Conservation (phyloP, 1,140 invertebrate species). For the Aethina tumida region DNA sequence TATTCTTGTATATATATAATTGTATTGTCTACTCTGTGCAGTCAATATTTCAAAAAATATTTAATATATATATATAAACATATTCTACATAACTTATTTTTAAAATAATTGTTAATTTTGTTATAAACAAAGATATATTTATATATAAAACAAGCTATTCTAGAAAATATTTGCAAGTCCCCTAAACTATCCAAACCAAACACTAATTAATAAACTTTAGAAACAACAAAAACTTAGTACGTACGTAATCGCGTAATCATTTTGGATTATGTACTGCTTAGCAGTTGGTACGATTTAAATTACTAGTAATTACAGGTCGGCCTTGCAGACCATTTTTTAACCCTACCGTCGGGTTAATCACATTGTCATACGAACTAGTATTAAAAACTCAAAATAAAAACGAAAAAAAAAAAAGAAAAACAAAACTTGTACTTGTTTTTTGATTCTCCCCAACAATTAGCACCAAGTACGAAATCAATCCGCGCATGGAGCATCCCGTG, state of each 20-base stretch:
- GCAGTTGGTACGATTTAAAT: constrained; percentile 22
- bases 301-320: constrained; percentile 25
- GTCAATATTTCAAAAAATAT: constrained; percentile 24
- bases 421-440: too few relatives aligned
- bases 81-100: constrained; percentile 19
- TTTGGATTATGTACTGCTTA: constrained; percentile 26
- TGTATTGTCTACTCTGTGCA: constrained; percentile 32
- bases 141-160: constrained; percentile 16
- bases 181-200: constrained; percentile 26
- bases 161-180: constrained; percentile 29
- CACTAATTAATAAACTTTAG: constrained; percentile 25
- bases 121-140: constrained; percentile 23
- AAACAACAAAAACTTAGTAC: constrained; percentile 27
- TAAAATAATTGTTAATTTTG: constrained; percentile 15
- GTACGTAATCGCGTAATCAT: constrained; percentile 18
- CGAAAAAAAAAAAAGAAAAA: too few relatives aligned
- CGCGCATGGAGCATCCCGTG: neutral
- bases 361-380: constrained; percentile 17
- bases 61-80: constrained; percentile 21
- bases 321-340: constrained; percentile 30
- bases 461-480: constrained; percentile 32
- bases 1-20: constrained; percentile 14
- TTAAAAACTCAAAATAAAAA: neutral
- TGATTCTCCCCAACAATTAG: constrained; percentile 16
- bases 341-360: constrained; percentile 28